Percentiles rank a stretch among this genome's conserved stretches.
phyloP scores from a whole-genome alignment of 2,888 invertebrate genomes.

The Apamea sordens region DNA sequence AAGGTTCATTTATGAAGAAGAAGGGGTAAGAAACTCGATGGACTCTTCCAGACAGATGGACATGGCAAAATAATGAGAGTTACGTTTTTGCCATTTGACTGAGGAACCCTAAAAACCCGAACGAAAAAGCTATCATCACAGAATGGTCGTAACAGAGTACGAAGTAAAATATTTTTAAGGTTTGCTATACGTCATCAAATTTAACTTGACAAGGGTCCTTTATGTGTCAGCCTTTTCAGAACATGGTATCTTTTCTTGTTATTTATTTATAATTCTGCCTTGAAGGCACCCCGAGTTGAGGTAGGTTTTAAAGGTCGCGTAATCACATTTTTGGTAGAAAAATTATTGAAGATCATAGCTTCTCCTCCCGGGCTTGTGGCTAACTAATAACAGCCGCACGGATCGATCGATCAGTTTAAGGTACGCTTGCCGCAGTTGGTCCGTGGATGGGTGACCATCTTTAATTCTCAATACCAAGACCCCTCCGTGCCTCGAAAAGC shows the following conservation, averaged over 20 bases:
- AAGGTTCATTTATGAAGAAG: too few species aligned
- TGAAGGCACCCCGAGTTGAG: background rate
- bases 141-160: background rate
- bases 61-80: too few species aligned
- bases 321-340: background rate
- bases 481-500: too few species aligned
- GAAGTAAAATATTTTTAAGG: conserved; percentile 38
- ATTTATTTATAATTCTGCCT: conserved; percentile 24
- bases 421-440: too few species aligned
- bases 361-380: too few species aligned
- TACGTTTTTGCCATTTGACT: too few species aligned
- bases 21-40: too few species aligned
- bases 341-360: background rate
- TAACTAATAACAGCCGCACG: too few species aligned
- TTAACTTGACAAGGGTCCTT: conserved; percentile 47
- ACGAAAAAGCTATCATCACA: background rate
- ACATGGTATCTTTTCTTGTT: conserved; percentile 1
- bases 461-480: too few species aligned
- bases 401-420: too few species aligned
- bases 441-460: too few species aligned
- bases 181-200: conserved; percentile 26
- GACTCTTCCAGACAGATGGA: too few species aligned
- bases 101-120: background rate
- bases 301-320: background rate
- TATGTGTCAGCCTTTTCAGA: conserved; percentile 38